Evolutionary conservation across 2,797 vertebrate species (phyloP).

Genomic region (Enteromius unitaeniatus): DNA sequence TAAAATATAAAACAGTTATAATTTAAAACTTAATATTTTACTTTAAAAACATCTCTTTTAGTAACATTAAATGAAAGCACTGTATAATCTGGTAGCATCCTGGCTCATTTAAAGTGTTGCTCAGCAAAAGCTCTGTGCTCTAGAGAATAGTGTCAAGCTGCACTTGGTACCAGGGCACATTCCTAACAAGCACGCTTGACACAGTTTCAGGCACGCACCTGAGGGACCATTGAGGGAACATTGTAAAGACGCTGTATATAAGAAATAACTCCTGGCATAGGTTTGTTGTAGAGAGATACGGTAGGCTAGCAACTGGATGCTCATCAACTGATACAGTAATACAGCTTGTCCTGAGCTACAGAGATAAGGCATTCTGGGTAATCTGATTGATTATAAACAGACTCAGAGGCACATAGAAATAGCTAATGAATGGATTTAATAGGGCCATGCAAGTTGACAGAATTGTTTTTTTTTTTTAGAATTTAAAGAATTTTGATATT

Average conservation of each 20-base stretch:
- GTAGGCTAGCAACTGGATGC: slow-evolving; percentile 14
- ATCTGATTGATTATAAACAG: not conserved
- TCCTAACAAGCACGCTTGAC: slow-evolving; percentile 41
- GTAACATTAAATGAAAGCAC: not conserved
- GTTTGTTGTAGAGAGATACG: slow-evolving; percentile 25
- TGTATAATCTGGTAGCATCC: not conserved
- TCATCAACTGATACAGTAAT: not conserved
- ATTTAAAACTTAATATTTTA: not conserved
- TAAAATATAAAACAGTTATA: not conserved
- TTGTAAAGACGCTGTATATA: not conserved
- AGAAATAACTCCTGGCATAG: not conserved
- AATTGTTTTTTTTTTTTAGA: not conserved
- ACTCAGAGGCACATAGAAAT: not conserved
- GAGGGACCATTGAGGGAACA: not conserved
- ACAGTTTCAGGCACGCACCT: slow-evolving; percentile 39
- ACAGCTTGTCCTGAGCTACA: not conserved
- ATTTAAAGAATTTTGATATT: not conserved
- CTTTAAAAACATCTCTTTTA: not conserved
- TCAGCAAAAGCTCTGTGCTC: slow-evolving; percentile 2
- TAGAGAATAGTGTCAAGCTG: slow-evolving; percentile 7
- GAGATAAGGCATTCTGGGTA: not conserved
- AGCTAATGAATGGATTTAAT: not conserved
- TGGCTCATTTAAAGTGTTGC: not conserved
- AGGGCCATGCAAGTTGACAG: not conserved
- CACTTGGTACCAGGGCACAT: slow-evolving; percentile 3